Base-by-base conservation (phyloP, 2,797 vertebrate species). In the Emys orbicularis region DNA sequence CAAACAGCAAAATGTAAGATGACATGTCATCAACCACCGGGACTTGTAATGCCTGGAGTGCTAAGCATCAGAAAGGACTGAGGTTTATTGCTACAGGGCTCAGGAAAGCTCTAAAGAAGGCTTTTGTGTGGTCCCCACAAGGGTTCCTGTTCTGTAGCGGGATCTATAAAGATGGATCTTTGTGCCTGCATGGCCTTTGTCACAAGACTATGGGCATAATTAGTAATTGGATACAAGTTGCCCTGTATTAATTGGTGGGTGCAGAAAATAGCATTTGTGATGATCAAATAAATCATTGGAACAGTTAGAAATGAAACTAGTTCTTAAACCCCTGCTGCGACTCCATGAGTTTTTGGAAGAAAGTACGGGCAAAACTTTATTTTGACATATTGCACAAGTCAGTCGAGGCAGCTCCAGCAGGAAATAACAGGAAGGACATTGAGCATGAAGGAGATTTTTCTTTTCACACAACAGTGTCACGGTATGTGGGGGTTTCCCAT, bases 151-250 rank as follows among this genome's bases (percentile, higher is more conserved):
- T 77, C 41, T 5, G 56, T 1, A 0, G 0, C 5, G 5, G 68
- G 37, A 50, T 5, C 84, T 1, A 31, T 16, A n/a, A 0, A 0
- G 74, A 68, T 18, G 68, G 54, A 3, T 2, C 47, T 0, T 3
- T 52, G 2, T 1, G 4, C n/a, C 31, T 8, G 54, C 1, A 0
- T 2, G 72, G 56, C 29, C 2, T 79, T 8, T 0, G 1, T 13
- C 19, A 0, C 27, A n/a, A n/a, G 61, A 19, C 34, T 29, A 49
- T 65, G 3, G 79, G 50, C 1, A 0, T 0, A 10, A 0, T 23
- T 1, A 16, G 83, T 41, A 6, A 37, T 0, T 5, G 52, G 79
- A 23, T 21, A 3, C 1, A 2, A 18, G 37, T 59, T 21, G 74
- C 68, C 79, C 0, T 1, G 65, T 0, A 0, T 79, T 1, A 50